Base-by-base conservation (phyloP, 1,140 invertebrate species). In the Aricia agestis region DNA sequence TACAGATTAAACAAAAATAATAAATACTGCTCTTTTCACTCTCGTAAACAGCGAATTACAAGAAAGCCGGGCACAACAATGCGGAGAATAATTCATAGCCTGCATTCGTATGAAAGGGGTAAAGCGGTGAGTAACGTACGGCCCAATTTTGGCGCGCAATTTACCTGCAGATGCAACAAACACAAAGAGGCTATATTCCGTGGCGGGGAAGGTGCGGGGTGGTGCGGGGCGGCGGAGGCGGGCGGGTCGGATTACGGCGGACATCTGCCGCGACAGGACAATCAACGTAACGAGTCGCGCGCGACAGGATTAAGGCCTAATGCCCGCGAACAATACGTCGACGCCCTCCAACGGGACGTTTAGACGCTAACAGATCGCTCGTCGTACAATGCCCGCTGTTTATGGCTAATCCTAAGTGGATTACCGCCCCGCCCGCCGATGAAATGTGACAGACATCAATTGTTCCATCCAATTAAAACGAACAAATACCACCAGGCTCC, bases 121-220 rank as follows among this genome's bases (percentile, higher is more conserved):
- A 11, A 87, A 83, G 83, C 84, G 82, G 79, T 69, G 72, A 74
- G 80, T 87, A 87, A 88, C 81, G 79, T 85, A 87, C 85, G 80
- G 83, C 82, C 85, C 86, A 87, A 89, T 87, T 89, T 86, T 83
- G 82, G 85, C 80, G 82, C 77, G 83, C 86, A 89, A 90, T 89
- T 89, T 89, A 90, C 88, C 88, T 90, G 88, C 88, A 90, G 86
- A 90, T 90, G 88, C 86, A 90, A 88, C 85, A 85, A 86, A 86
- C 85, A 90, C 88, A 90, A 90, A 90, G 88, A 89, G 85, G 86
- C 78, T 84, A 84, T 88, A 85, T 88, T 83, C 78, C 79, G 75
- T 76, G 82, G 65, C 68, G 74, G 65, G 68, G 75, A 67, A 69
- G 25, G 74, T 69, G 74, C 68, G 76, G 36, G 36, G 36, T 0